Evolutionary conservation across 2,888 invertebrate species (phyloP).

Genomic region (Cryptus armator): DNA sequence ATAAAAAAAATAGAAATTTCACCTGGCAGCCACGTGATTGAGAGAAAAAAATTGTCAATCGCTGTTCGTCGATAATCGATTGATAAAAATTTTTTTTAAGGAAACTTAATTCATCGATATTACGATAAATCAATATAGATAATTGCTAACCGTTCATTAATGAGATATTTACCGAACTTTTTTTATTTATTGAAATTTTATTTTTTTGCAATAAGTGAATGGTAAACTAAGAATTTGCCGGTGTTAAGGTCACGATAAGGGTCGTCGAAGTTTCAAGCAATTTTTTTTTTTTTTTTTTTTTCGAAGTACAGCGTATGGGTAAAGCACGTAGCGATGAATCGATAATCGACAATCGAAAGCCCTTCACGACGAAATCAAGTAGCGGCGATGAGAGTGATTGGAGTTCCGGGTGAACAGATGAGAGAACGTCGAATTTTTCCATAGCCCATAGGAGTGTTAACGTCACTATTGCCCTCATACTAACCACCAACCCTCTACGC

Average conservation of each 20-base stretch:
- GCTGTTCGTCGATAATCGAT: neutral
- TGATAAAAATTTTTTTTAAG: neutral
- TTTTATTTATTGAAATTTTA: too few relatives aligned
- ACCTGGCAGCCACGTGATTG: neutral
- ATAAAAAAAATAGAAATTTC: too few relatives aligned
- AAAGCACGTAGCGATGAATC: neutral
- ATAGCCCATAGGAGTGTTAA: conserved; percentile 23
- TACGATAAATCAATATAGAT: neutral
- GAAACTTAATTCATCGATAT: neutral
- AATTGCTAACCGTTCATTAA: neutral
- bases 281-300: neutral
- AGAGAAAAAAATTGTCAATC: neutral
- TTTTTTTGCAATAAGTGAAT: too few relatives aligned
- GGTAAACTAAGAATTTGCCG: too few relatives aligned
- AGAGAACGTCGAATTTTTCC: conserved; percentile 40
- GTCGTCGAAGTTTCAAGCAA: too few relatives aligned
- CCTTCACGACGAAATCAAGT: conserved; percentile 44
- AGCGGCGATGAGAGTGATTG: conserved; percentile 1
- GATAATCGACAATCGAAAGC: conserved; percentile 46
- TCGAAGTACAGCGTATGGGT: neutral
- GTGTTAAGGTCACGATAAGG: too few relatives aligned
- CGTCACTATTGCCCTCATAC: neutral
- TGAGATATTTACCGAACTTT: neutral
- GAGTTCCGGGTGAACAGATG: neutral
- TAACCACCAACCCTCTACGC: neutral